Percentiles rank a stretch among this genome's conserved stretches.
Conservation (phyloP, 2,888 invertebrate genomes). For the Psylliodes chrysocephalus region DNA sequence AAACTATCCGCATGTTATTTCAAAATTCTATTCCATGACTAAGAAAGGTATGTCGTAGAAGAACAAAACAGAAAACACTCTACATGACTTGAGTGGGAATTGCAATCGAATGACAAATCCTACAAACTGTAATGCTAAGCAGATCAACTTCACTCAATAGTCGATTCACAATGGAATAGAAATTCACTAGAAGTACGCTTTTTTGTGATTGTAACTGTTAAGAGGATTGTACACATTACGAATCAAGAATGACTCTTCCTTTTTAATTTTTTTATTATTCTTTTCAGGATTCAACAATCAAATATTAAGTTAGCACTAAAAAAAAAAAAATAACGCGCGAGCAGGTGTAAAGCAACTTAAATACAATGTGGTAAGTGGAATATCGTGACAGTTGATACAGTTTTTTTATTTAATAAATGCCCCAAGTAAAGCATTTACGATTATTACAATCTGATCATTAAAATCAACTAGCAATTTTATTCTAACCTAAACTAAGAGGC, state of each 20-base stretch:
- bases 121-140: conserved; percentile 19
- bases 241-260: too few relatives aligned
- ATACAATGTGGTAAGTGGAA: too few relatives aligned
- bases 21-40: conserved; percentile 33
- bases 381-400: too few relatives aligned
- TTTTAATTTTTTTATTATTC: not conserved
- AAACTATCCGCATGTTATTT: conserved; percentile 7
- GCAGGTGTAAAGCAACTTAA: too few relatives aligned
- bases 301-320: too few relatives aligned
- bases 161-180: not conserved
- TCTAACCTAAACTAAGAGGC: too few relatives aligned
- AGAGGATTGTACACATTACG: not conserved
- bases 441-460: too few relatives aligned
- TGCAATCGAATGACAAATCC: conserved; percentile 34
- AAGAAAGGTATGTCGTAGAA: conserved; percentile 31
- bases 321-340: too few relatives aligned
- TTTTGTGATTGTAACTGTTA: not conserved
- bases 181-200: not conserved
- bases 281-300: too few relatives aligned
- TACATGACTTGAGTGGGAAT: conserved; percentile 33
- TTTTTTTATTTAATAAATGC: too few relatives aligned
- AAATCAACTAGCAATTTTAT: too few relatives aligned
- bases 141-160: conserved; percentile 12
- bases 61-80: conserved; percentile 31
- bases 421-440: too few relatives aligned